phyloP scores from a whole-genome alignment of 2,797 vertebrate species.

The Stomatorhinus walkeri region DNA sequence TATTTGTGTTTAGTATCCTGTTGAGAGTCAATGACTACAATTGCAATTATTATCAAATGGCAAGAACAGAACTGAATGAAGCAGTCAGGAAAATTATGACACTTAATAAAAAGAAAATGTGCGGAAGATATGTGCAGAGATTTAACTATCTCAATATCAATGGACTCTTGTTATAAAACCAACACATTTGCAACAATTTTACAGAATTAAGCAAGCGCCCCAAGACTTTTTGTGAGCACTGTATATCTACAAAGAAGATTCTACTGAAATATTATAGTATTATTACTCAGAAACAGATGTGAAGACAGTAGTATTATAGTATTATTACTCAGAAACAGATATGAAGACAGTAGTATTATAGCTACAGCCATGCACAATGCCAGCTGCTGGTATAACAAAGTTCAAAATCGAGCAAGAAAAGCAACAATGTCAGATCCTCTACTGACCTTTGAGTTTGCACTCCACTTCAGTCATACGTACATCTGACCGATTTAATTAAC shows the following conservation, averaged over 20 bases:
- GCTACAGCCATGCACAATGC: not conserved
- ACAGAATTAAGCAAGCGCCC: not conserved
- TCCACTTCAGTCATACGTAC: not conserved
- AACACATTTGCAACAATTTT: not conserved
- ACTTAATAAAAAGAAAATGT: not conserved
- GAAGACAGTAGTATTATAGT: not conserved
- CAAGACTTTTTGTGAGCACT: not conserved
- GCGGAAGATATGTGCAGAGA: not conserved
- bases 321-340: not conserved
- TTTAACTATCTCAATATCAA: not conserved
- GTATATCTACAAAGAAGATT: not conserved
- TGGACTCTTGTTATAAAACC: not conserved
- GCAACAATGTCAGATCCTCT: not conserved
- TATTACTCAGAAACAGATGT: not conserved
- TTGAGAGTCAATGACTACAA: not conserved
- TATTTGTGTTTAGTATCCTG: not conserved
- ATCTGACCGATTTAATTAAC: not conserved
- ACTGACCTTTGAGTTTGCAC: not conserved
- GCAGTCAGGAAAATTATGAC: not conserved
- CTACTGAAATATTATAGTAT: not conserved
- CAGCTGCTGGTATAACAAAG: not conserved
- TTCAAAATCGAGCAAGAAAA: not conserved
- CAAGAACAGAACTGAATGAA: not conserved
- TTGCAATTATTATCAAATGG: not conserved
- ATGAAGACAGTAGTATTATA: not conserved